Evolutionary conservation across 2,113 vertebrate genomes (phyloP).

Genomic region (Aramus guarauna): DNA sequence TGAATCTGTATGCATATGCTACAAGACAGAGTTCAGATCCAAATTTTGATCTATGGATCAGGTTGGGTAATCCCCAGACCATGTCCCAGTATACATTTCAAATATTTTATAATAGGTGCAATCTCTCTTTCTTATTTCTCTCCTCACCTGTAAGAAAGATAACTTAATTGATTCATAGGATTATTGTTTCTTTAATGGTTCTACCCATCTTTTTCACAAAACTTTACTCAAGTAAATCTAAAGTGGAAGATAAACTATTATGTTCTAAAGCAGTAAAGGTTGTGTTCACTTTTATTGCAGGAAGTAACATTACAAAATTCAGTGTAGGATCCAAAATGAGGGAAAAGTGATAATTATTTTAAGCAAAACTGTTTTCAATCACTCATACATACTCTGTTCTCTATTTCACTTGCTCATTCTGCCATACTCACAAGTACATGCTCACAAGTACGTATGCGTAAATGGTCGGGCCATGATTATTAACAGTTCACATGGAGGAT

Average conservation of each 20-base stretch:
- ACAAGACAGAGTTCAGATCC: background rate
- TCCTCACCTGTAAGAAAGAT: background rate
- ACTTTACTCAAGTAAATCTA: background rate
- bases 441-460: no score
- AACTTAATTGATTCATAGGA: background rate
- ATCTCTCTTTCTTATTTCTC: background rate
- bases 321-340: background rate
- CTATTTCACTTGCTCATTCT: background rate
- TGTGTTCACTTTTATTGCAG: background rate
- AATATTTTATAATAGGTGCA: background rate
- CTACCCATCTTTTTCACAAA: background rate
- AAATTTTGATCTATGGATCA: background rate
- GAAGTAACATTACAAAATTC: background rate
- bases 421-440: background rate
- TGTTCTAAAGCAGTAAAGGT: background rate
- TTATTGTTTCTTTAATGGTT: background rate
- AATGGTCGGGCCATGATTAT: background rate
- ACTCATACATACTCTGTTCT: background rate
- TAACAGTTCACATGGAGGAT: background rate
- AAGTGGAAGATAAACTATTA: background rate
- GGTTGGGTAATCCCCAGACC: background rate
- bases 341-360: background rate
- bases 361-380: background rate
- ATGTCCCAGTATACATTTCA: background rate
- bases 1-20: background rate